Evolutionary conservation across 2,888 invertebrate genomes (phyloP).

Genomic region (Candidula unifasciata): DNA sequence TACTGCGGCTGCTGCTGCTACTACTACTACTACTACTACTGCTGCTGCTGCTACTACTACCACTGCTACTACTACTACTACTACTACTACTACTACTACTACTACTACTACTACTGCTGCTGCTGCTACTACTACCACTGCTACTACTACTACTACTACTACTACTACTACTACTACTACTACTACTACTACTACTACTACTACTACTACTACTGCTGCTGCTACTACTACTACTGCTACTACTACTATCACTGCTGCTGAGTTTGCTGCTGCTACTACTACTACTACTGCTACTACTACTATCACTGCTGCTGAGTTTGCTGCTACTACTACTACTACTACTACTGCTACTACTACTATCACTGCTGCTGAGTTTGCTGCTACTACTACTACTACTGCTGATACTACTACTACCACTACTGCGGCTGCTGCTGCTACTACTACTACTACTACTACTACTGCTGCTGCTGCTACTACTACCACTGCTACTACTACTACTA

Average conservation of each 20-base stretch:
- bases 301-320: no score
- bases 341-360: background rate
- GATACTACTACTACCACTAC: slow-evolving; percentile 11
- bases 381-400: slow-evolving; percentile 6
- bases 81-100: slow-evolving; percentile 32
- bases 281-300: slow-evolving; percentile 44
- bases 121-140: slow-evolving; percentile 24
- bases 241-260: slow-evolving; percentile 46
- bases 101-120: slow-evolving; percentile 26
- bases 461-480: slow-evolving; percentile 11
- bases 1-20: slow-evolving; percentile 45
- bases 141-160: slow-evolving; percentile 2
- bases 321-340: slow-evolving; percentile 31
- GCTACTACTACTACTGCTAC: slow-evolving; percentile 45
- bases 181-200: slow-evolving; percentile 10
- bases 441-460: background rate
- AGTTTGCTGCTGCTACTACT: slow-evolving; percentile 46
- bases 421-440: slow-evolving; percentile 12
- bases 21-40: slow-evolving; percentile 48
- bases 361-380: slow-evolving; percentile 22
- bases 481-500: slow-evolving; percentile 47
- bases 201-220: slow-evolving; percentile 42
- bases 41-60: slow-evolving; percentile 47
- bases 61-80: slow-evolving; percentile 43
- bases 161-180: background rate